Evolutionary conservation across 1,140 invertebrate species (phyloP).

Genomic region (Pygmarrhopalites habei): DNA sequence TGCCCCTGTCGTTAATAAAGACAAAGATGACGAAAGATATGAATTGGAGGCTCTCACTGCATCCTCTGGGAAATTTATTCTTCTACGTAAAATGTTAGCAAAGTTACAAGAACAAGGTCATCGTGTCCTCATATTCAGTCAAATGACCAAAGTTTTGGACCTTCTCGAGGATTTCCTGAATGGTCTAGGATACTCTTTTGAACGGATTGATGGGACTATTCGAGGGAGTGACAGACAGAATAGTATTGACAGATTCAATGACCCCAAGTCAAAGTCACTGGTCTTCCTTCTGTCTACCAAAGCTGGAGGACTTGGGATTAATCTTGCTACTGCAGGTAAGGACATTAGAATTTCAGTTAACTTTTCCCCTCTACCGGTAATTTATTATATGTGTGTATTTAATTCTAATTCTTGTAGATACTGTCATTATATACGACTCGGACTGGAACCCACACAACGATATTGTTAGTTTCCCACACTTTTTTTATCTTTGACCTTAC

Average conservation of each 20-base stretch:
- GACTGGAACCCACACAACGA: conserved; percentile 99
- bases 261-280: conserved; percentile 81
- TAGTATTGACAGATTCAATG: conserved; percentile 81
- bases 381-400: no score
- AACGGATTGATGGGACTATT: conserved; percentile 96
- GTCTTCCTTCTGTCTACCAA: conserved; percentile 94
- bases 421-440: conserved; percentile 98
- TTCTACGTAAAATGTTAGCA: conserved; percentile 89
- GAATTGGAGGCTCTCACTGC: conserved; percentile 85
- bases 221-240: conserved; percentile 92
- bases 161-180: conserved; percentile 97
- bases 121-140: conserved; percentile 96
- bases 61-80: conserved; percentile 91
- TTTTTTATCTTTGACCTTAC: conserved; percentile 45
- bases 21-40: conserved; percentile 55
- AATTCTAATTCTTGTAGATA: no score
- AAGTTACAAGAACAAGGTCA: conserved; percentile 87
- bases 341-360: no score
- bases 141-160: conserved; percentile 99
- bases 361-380: no score
- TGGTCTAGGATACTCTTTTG: conserved; percentile 95
- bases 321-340: conserved; percentile 96
- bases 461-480: no score
- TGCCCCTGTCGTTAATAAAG: conserved; percentile 74
- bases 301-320: conserved; percentile 97